A percentile compares a stretch with the other conserved stretches of the same genome.
phyloP scores from a whole-genome alignment of 1,140 invertebrate genomes.

The Potamilus streckersoni region DNA sequence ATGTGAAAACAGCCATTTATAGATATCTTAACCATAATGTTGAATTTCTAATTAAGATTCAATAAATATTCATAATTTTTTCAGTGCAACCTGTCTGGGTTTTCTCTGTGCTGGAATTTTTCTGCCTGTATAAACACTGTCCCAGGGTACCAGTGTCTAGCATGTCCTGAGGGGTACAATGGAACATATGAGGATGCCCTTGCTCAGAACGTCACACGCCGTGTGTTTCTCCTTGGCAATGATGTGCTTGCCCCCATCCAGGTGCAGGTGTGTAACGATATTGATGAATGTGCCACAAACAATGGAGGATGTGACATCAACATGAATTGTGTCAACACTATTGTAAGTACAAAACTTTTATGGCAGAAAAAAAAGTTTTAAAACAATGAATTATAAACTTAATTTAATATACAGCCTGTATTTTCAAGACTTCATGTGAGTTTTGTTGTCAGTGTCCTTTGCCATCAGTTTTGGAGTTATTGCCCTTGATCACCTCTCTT shows the following conservation, averaged over 20 bases:
- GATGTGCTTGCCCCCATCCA: conserved; percentile 4
- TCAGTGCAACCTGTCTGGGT: no score
- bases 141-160: conserved; percentile 46
- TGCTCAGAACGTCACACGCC: conserved; percentile 22
- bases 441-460: no score
- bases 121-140: conserved; percentile 42
- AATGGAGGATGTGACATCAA: conserved; percentile 47
- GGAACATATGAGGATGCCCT: conserved; percentile 46
- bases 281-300: conserved; percentile 41
- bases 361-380: no score
- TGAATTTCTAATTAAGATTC: no score
- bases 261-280: conserved; percentile 36
- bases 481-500: no score
- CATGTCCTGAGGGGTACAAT: conserved; percentile 39
- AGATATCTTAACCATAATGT: no score
- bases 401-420: no score
- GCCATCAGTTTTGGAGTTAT: no score
- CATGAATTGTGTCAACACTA: conserved; percentile 38
- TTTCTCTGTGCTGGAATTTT: conserved; percentile 1
- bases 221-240: conserved; percentile 31
- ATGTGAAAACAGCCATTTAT: no score
- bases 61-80: no score
- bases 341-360: conserved; percentile 21
- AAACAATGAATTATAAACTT: no score
- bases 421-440: no score